A percentile compares a stretch with the other conserved stretches of the same genome.
Evolutionary conservation across 2,888 invertebrate genomes (phyloP).

Genomic region (Escarpia spicata): DNA sequence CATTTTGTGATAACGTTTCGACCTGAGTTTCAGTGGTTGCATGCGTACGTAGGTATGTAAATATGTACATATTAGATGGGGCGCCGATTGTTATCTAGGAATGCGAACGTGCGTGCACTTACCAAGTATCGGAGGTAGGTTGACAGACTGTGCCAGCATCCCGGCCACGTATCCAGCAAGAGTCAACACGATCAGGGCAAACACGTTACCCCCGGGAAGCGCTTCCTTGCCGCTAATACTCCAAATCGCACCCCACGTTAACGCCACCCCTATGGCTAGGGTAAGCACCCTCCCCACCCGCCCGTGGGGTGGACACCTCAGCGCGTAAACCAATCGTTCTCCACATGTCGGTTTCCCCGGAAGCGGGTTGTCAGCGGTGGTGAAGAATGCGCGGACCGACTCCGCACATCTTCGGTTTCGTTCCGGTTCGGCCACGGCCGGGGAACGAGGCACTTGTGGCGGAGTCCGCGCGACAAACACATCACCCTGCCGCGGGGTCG

Average conservation of each 20-base stretch:
- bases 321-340: conserved; percentile 35
- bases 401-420: background rate
- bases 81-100: background rate
- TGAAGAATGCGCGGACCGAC: background rate
- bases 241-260: conserved; percentile 51
- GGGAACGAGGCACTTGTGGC: background rate
- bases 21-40: background rate
- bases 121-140: conserved; percentile 58
- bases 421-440: conserved; percentile 7
- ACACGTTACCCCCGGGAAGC: conserved; percentile 58
- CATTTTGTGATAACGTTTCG: background rate
- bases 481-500: background rate
- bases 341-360: conserved; percentile 36
- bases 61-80: background rate
- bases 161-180: conserved; percentile 55
- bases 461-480: background rate
- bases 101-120: conserved; percentile 35
- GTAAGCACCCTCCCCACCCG: conserved; percentile 41
- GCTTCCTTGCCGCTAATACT: conserved; percentile 51
- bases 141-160: conserved; percentile 49
- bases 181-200: conserved; percentile 56
- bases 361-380: conserved; percentile 49
- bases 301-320: conserved; percentile 46
- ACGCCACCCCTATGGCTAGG: conserved; percentile 44
- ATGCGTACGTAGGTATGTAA: background rate